These are phyloP conservation scores for Sebastes cheni DNA, from an alignment of 2,797 vertebrate genomes.

Conservation along the genomic window DNA sequence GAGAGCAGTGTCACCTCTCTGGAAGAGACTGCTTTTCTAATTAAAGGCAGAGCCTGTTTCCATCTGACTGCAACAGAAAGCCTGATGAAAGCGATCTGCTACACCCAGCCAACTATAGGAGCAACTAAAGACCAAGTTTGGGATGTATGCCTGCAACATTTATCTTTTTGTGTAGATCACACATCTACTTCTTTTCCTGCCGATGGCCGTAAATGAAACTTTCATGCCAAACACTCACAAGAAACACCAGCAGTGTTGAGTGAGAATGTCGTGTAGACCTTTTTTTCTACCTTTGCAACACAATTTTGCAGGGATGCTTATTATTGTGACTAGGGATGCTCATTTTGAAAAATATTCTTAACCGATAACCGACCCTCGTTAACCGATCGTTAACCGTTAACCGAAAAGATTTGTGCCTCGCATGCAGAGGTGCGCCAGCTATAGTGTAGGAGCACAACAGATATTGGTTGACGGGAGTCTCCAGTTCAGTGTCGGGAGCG, in stretches of 20 bases:
- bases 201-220: not conserved
- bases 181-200: not conserved
- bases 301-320: not conserved
- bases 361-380: too few species aligned
- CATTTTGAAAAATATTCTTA: too few species aligned
- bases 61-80: not conserved
- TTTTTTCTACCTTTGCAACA: not conserved
- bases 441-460: too few species aligned
- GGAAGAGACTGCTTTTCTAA: constrained; percentile 34
- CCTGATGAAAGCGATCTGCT: constrained; percentile 11
- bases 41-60: constrained; percentile 35
- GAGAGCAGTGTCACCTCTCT: constrained; percentile 31
- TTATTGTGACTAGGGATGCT: not conserved
- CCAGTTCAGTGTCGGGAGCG: too few species aligned
- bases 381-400: too few species aligned
- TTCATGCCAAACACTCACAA: not conserved
- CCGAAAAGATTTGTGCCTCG: too few species aligned
- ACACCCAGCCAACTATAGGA: not conserved
- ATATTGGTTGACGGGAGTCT: too few species aligned
- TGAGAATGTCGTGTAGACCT: not conserved
- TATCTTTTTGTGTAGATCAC: not conserved
- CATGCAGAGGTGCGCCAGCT: too few species aligned
- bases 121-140: not conserved
- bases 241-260: not conserved
- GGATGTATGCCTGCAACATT: not conserved